Conservation (phyloP, 2,113 vertebrate genomes). For the Esox niger region DNA sequence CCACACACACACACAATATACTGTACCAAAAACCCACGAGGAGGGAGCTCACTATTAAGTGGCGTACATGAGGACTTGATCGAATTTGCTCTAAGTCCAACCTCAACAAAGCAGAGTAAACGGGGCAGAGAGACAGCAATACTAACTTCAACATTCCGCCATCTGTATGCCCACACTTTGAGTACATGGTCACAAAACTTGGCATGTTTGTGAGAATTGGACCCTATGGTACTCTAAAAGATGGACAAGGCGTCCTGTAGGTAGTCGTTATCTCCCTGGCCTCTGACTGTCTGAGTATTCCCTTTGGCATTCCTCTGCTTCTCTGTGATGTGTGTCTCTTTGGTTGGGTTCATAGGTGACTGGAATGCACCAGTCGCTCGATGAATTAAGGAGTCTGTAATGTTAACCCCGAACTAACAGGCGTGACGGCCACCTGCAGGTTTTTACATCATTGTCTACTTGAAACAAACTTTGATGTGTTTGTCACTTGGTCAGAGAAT, state of each 20-base stretch:
- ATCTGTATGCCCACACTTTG: background rate
- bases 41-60: conserved; percentile 37
- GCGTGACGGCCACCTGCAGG: conserved; percentile 40
- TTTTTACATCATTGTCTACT: conserved; percentile 45
- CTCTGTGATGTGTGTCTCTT: conserved; percentile 37
- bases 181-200: background rate
- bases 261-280: background rate
- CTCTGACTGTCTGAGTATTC: background rate
- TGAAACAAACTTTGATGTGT: conserved; percentile 8
- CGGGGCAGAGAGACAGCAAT: background rate
- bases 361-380: conserved; percentile 32
- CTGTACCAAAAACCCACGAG: background rate
- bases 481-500: conserved; percentile 1
- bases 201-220: background rate
- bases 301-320: background rate
- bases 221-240: background rate
- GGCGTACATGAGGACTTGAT: conserved; percentile 37
- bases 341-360: conserved; percentile 52
- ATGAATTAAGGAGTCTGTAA: conserved; percentile 49
- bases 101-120: background rate
- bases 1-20: no score
- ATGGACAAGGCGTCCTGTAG: background rate
- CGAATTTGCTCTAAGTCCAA: conserved; percentile 9
- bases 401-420: conserved; percentile 37
- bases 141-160: background rate